phyloP scores from a whole-genome alignment of 2,888 invertebrate genomes.

The Drosophila longiperda region DNA sequence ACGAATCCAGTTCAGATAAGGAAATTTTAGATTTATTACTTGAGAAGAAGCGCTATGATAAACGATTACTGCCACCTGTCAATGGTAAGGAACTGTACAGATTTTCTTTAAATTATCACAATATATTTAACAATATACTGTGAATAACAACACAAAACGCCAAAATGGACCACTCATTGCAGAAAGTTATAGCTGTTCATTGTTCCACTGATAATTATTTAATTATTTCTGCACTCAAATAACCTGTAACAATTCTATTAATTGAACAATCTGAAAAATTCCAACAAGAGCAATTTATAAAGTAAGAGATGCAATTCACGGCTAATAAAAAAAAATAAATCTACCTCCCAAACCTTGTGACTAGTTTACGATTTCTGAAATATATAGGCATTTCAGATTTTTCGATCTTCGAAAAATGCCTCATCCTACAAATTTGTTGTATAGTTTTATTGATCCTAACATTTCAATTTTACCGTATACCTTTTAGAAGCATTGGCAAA shows the following conservation, averaged over 20 bases:
- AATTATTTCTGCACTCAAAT: not conserved
- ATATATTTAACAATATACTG: not conserved
- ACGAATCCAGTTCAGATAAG: constrained; percentile 96
- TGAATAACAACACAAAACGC: not conserved
- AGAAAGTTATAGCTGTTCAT: not conserved
- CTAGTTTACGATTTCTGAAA: not conserved
- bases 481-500: not conserved
- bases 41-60: constrained; percentile 95
- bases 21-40: constrained; percentile 96
- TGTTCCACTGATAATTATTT: not conserved
- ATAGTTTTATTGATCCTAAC: not conserved
- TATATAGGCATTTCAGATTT: not conserved
- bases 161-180: not conserved
- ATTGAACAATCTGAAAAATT: not conserved
- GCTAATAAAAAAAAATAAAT: not conserved
- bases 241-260: not conserved
- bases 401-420: not conserved
- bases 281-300: not conserved
- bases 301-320: not conserved
- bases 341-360: not conserved
- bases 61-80: constrained; percentile 95
- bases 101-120: not conserved
- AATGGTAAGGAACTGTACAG: constrained; percentile 88
- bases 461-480: not conserved
- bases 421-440: not conserved